Evolutionary conservation across 2,888 invertebrate genomes (phyloP), one percentile per base, ranked within the genome.

Genomic region (Tipula unca): DNA sequence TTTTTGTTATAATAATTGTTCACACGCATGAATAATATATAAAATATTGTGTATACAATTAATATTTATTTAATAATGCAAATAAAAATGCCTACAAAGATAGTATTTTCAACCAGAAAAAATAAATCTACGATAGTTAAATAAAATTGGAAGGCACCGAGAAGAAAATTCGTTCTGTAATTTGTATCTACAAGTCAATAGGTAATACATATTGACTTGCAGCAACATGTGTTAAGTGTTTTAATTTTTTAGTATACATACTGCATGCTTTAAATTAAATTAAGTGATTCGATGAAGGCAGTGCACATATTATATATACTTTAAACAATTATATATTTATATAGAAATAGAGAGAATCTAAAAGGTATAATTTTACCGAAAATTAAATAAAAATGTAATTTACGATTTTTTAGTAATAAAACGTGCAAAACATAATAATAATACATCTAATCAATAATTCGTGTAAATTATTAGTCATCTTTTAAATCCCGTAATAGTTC

Each of bases 381-480:
- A 82, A 69, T 85, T 29, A 82, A 32, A 20, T 82, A 29, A 85
- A 29, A 25, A 36, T 69, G 5, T 36, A 25, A 36, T 69, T 1
- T 20, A 20, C 20, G 17, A 6, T 14, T 35, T 90, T 96, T 48
- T 6, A 48, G 17, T 48, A 48, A 48, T 48, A 48, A 48, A 48
- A 48, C 10, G n/a, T n/a, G 48, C 48, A 48, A 48, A 48, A 48
- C 48, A 48, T 20, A 17, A 17, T 48, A 48, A n/a, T 5, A 17
- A 48, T n/a, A 32, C 2, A 32, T 32, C 32, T 32, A 3, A 48
- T 17, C 3, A 29, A 32, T 83, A 32, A n/a, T 35, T 10, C n/a
- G n/a, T n/a, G n/a, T n/a, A n/a, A 25, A 8, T 96, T 86, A n/a
- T n/a, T 96, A 98, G 88, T 98, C 98, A 91, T 98, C 98, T 88